Percentiles rank a stretch among this genome's conserved stretches.
These are phyloP conservation scores for Aurelia sp. DNA, from an alignment of 30 jellyfish, hydroid and myxozoan genomes.

Conservation along the genomic window DNA sequence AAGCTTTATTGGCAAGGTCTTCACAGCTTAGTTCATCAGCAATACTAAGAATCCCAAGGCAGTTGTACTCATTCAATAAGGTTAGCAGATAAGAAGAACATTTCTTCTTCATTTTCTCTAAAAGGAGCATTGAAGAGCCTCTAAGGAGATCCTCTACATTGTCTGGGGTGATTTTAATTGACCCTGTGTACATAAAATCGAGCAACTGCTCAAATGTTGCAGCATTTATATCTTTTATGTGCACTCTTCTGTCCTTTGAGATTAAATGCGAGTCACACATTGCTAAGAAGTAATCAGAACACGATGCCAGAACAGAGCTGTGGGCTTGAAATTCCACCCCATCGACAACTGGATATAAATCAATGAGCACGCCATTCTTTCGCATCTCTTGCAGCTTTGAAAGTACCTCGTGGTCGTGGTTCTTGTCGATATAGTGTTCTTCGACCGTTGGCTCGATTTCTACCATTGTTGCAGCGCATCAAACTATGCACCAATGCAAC, in stretches of 20 bases:
- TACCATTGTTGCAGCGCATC: no score
- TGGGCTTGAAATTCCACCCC: slow-evolving; percentile 83
- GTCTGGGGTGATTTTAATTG: slow-evolving; percentile 62
- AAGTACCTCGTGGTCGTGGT: slow-evolving; percentile 39
- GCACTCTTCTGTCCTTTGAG: slow-evolving; percentile 59
- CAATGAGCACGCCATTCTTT: slow-evolving; percentile 67
- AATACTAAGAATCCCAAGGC: slow-evolving; percentile 75
- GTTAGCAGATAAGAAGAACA: slow-evolving; percentile 75
- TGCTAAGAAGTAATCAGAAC: slow-evolving; percentile 89
- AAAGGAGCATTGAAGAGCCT: slow-evolving; percentile 86
- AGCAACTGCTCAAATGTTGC: slow-evolving; percentile 60
- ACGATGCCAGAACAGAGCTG: slow-evolving; percentile 73
- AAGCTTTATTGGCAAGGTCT: slow-evolving; percentile 57
- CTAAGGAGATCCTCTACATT: slow-evolving; percentile 84
- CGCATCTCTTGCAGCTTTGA: slow-evolving; percentile 51
- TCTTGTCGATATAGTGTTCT: slow-evolving; percentile 21
- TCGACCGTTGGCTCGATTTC: no score
- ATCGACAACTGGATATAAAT: slow-evolving; percentile 75
- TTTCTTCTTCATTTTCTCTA: slow-evolving; percentile 66
- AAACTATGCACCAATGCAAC: no score
- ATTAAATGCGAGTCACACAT: slow-evolving; percentile 76
- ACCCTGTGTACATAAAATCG: slow-evolving; percentile 85
- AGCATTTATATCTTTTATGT: slow-evolving; percentile 64
- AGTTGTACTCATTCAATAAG: slow-evolving; percentile 72
- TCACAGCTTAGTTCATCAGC: slow-evolving; percentile 86